Evolutionary conservation across 2,113 vertebrate genomes (phyloP).

Genomic region (Eulemur rufifrons): DNA sequence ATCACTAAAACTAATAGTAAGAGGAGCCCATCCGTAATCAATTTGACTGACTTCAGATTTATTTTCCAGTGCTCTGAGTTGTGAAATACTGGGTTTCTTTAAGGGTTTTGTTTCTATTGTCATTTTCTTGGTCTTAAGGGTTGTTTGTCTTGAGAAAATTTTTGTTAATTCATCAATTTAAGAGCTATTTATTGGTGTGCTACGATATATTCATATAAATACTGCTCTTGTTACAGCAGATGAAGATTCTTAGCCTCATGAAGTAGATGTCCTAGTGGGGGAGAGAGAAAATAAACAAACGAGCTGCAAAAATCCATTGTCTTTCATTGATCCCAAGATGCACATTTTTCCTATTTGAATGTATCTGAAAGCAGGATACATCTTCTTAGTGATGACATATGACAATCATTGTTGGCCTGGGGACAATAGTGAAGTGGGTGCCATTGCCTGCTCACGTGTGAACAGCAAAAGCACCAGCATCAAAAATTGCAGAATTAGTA

Average conservation of each 20-base stretch:
- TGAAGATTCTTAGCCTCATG: neutral
- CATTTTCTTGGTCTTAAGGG: neutral
- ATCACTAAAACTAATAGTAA: neutral
- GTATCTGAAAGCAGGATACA: neutral
- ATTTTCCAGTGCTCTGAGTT: neutral
- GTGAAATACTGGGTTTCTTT: neutral
- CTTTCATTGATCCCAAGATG: neutral
- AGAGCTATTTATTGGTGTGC: neutral
- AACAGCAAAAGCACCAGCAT: neutral
- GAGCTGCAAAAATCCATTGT: neutral
- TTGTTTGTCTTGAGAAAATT: neutral
- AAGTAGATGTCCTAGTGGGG: neutral
- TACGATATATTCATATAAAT: neutral
- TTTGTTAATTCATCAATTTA: neutral
- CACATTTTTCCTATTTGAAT: neutral
- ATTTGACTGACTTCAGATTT: neutral
- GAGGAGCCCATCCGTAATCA: neutral
- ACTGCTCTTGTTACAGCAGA: neutral
- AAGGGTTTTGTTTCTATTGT: neutral
- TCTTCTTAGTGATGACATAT: neutral
- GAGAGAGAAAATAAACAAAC: neutral
- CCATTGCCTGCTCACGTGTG: neutral
- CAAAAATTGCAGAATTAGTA: neutral
- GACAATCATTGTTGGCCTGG: neutral
- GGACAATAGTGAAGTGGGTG: rapidly evolving